Evolutionary conservation across 2,888 invertebrate genomes (phyloP).

Genomic region (Suillia variegata): DNA sequence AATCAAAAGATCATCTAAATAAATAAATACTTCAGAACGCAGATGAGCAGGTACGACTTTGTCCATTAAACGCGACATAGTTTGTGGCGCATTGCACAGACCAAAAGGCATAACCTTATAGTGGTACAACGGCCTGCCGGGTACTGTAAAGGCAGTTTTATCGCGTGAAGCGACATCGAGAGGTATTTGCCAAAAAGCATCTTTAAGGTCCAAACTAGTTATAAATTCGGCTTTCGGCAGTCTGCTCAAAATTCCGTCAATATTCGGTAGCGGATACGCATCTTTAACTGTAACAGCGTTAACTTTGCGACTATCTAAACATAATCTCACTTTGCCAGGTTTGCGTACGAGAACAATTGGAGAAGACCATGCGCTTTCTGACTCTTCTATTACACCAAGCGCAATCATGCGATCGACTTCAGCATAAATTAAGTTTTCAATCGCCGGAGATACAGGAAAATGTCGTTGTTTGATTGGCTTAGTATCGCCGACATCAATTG

Average conservation of each 20-base stretch:
- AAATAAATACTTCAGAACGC: background rate
- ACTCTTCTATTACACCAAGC: slow-evolving; percentile 38
- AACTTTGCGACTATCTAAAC: slow-evolving; percentile 37
- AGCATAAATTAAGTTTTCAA: slow-evolving; percentile 17
- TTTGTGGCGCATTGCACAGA: too few species aligned
- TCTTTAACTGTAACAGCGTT: slow-evolving; percentile 34
- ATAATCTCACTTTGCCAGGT: slow-evolving; percentile 30
- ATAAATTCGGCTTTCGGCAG: slow-evolving; percentile 3
- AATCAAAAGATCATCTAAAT: slow-evolving; percentile 15
- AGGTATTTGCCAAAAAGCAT: too few species aligned
- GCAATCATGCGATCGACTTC: slow-evolving; percentile 43
- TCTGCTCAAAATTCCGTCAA: slow-evolving; percentile 3
- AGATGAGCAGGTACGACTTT: background rate
- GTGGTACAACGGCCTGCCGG: background rate
- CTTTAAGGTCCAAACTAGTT: slow-evolving; percentile 3
- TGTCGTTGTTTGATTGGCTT: slow-evolving; percentile 22
- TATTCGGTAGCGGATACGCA: slow-evolving; percentile 15
- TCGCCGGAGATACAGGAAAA: slow-evolving; percentile 20
- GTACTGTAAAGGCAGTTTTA: too few species aligned
- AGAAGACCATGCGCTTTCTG: slow-evolving; percentile 38
- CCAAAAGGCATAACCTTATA: too few species aligned
- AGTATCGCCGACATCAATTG: slow-evolving; percentile 14
- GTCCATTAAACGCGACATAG: too few species aligned
- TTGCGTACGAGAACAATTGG: slow-evolving; percentile 38
- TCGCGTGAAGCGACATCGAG: too few species aligned